Percentiles rank a stretch among this genome's conserved stretches.
Conservation (phyloP, 2,113 vertebrate species). For the Leptosomus discolor region DNA sequence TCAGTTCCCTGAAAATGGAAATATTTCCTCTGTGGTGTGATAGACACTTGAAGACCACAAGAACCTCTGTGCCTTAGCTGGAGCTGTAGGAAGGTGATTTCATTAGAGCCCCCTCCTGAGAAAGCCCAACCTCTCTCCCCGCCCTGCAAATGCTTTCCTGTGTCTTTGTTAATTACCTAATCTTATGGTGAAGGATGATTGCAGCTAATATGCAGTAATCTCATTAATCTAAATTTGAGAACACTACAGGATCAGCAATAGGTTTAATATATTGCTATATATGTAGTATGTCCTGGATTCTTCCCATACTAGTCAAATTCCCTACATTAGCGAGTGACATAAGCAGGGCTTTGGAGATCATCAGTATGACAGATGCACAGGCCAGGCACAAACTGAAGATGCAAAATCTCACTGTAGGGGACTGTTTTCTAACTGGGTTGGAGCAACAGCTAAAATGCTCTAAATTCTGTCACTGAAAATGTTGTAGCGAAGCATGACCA, state of each 20-base stretch:
- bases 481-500: neutral
- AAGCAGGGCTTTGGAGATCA: neutral
- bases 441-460: neutral
- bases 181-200: neutral
- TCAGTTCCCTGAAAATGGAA: neutral
- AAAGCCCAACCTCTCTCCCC: neutral
- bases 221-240: neutral
- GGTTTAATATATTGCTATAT: neutral
- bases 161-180: neutral
- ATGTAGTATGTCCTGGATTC: neutral
- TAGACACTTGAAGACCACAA: neutral
- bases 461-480: neutral
- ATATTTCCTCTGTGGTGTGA: neutral
- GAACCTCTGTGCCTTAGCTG: neutral
- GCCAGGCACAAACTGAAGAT: neutral
- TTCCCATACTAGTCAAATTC: neutral
- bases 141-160: neutral
- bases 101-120: neutral
- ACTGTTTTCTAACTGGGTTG: neutral
- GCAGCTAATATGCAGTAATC: neutral
- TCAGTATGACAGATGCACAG: neutral
- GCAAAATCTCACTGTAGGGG: neutral
- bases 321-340: neutral
- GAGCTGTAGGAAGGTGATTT: neutral
- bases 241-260: neutral